A percentile compares a stretch with the other conserved stretches of the same genome.
Evolutionary conservation across 2,888 invertebrate genomes (phyloP).

Genomic region (Tenthredo livida): DNA sequence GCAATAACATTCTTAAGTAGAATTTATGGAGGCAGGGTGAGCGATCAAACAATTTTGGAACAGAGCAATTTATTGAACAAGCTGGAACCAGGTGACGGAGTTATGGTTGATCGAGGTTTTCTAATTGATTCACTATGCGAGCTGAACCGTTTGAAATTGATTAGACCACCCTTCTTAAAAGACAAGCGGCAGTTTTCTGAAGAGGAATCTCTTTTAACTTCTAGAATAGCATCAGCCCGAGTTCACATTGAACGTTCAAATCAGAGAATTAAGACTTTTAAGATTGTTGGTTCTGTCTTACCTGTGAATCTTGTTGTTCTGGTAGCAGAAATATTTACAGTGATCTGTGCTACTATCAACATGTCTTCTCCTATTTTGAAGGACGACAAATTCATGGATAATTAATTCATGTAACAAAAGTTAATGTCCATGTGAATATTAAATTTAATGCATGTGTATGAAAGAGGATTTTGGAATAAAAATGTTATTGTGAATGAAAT

Average conservation of each 20-base stretch:
- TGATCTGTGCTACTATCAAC: constrained; percentile 48
- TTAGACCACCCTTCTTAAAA: constrained; percentile 59
- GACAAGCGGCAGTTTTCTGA: constrained; percentile 59
- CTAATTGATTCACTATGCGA: constrained; percentile 56
- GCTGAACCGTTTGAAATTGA: constrained; percentile 49
- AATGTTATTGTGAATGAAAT: too few relatives aligned
- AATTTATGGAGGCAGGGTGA: constrained; percentile 43
- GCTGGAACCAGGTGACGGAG: constrained; percentile 44
- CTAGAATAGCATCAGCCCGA: constrained; percentile 58
- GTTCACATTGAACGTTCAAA: constrained; percentile 59
- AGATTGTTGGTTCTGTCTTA: background rate
- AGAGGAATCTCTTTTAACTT: constrained; percentile 54
- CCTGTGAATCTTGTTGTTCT: background rate
- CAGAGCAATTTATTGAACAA: constrained; percentile 41
- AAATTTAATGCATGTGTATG: too few relatives aligned
- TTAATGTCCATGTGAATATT: too few relatives aligned
- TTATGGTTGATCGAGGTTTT: constrained; percentile 55
- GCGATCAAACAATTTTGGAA: constrained; percentile 53
- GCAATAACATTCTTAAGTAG: constrained; percentile 21
- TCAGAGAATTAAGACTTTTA: constrained; percentile 54
- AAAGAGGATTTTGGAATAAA: too few relatives aligned
- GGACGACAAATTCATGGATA: constrained; percentile 46
- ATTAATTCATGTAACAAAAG: too few relatives aligned
- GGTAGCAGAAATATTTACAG: constrained; percentile 43
- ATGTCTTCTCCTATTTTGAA: constrained; percentile 50